Conservation (phyloP, 2,888 invertebrate species). For the Allygus modestus region DNA sequence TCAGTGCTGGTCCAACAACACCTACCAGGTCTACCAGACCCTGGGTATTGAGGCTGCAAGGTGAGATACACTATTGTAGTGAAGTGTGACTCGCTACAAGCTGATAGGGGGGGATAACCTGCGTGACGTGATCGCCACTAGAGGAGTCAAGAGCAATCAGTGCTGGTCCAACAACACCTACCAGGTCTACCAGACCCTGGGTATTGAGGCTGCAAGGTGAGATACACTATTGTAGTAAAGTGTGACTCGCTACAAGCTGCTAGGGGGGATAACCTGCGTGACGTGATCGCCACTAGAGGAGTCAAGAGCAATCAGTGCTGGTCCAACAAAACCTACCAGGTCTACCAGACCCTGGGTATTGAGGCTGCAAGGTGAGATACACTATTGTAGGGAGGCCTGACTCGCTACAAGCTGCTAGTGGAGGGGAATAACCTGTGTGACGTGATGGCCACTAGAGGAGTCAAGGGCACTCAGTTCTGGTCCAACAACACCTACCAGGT, state of each 20-base stretch:
- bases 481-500: conserved; percentile 98
- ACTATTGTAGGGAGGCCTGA: conserved; percentile 78
- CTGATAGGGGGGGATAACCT: conserved; percentile 97
- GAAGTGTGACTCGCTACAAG: conserved; percentile 83
- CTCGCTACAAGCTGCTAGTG: conserved; percentile 92
- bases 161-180: conserved; percentile 96
- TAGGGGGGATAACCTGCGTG: conserved; percentile 95
- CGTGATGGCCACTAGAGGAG: conserved; percentile 96
- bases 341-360: conserved; percentile 93
- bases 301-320: conserved; percentile 89
- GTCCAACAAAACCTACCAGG: conserved; percentile 95
- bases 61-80: too few relatives aligned
- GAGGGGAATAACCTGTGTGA: conserved; percentile 96
- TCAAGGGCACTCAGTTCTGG: conserved; percentile 87
- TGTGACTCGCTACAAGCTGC: conserved; percentile 86
- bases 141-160: conserved; percentile 89
- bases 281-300: conserved; percentile 96
- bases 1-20: conserved; percentile 94
- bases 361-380: conserved; percentile 93
- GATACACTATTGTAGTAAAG: too few relatives aligned
- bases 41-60: conserved; percentile 98
- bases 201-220: conserved; percentile 95
- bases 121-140: conserved; percentile 94
- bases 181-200: conserved; percentile 93
- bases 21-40: conserved; percentile 91